Evolutionary conservation across 2,113 vertebrate genomes (phyloP), one percentile per base, ranked within the genome.

Genomic region (Montifringilla adamsi): DNA sequence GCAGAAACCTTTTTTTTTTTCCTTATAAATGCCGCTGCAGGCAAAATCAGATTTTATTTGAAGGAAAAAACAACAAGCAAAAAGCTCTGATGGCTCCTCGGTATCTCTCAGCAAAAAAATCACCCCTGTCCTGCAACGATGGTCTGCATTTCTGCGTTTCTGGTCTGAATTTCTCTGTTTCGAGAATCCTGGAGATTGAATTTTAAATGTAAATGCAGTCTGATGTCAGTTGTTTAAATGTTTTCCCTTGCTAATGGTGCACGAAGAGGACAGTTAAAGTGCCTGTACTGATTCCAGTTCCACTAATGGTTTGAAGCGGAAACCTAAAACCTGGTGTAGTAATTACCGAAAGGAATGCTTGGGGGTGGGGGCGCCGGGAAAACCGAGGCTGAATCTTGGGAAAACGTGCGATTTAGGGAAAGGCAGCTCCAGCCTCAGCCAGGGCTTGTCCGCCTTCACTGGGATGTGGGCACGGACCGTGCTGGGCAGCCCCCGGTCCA

Each of bases 291-390:
- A 98, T 97, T 97, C 96, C 95, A 94, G 96, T 96, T 78, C 95
- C 90, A 90, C 96, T 98, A 97, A 97, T 96, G 96, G 97, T 94
- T 79, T 94, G 55, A 93, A 97, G 97, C 92, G 97, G 98, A 98
- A 98, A 98, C 95, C 94, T 94, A 97, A 98, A 97, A 97, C 95
- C 90, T 63, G 84, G 72, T n/a, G 60, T 31, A 92, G 91, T 98
- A 97, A 95, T 98, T 98, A 97, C 97, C 50, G 37, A 85, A 84
- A 96, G 97, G 97, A 98, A 98, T 98, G 98, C 95, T 98, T 90
- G 78, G 87, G 84, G 86, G 94, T 52, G 91, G 95, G 87, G 87
- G 74, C 39, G 28, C 10, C 49, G 43, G 94, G 90, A 94, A 82
- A 82, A 47, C 4, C 7, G 26, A 87, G 69, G 9, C 20, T 13